Conservation (phyloP, 2,797 vertebrate species). For the Varecia variegata region DNA sequence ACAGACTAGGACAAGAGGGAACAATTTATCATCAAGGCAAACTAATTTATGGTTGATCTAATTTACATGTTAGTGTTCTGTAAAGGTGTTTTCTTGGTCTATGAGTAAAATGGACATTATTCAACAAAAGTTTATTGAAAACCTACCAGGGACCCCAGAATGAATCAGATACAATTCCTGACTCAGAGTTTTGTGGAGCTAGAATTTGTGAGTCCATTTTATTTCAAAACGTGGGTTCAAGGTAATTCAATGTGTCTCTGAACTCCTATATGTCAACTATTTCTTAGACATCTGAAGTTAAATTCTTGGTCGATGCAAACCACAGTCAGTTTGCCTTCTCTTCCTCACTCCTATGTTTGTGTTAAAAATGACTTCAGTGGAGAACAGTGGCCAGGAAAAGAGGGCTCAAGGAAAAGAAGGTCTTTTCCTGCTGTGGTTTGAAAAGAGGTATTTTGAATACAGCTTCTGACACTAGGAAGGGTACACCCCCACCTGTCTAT, state of each 20-base stretch:
- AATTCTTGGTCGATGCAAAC: neutral
- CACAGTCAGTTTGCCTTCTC: neutral
- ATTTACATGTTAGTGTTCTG: neutral
- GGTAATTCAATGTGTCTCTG: neutral
- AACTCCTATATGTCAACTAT: fast-evolving
- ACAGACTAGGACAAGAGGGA: neutral
- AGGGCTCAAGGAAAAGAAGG: neutral
- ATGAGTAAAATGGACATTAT: neutral
- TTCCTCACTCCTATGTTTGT: neutral
- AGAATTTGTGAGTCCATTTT: neutral
- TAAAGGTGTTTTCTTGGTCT: neutral
- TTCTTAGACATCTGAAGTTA: neutral
- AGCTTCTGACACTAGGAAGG: neutral
- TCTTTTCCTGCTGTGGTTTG: neutral
- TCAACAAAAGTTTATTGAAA: neutral
- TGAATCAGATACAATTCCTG: neutral
- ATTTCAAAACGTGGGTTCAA: neutral
- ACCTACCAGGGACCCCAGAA: neutral
- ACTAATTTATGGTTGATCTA: neutral
- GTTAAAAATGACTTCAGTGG: neutral
- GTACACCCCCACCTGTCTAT: neutral
- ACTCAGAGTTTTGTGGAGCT: neutral
- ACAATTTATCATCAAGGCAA: neutral
- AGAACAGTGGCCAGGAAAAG: neutral
- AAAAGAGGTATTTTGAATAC: neutral